Evolutionary conservation across 2,113 vertebrate species (phyloP).

Genomic region (Osmerus eperlanus): DNA sequence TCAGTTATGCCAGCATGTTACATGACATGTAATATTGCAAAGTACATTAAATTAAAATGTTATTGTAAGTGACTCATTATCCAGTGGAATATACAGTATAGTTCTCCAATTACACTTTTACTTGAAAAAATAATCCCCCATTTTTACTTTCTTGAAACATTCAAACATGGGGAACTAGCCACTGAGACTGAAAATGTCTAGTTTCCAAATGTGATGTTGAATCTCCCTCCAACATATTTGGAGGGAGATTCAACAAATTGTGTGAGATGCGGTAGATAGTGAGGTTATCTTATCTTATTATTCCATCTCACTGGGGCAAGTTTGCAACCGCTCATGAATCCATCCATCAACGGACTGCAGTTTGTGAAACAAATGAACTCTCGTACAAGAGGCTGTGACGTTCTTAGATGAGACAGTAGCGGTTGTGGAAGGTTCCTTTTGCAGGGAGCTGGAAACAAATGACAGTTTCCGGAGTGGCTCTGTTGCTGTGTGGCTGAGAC

Average conservation of each 20-base stretch:
- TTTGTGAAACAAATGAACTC: not conserved
- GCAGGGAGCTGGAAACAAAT: not conserved
- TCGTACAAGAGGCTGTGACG: not conserved
- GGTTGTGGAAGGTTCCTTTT: not conserved
- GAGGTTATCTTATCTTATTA: not conserved
- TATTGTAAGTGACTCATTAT: no score
- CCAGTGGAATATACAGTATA: no score
- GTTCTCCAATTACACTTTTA: no score
- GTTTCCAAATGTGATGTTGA: no score
- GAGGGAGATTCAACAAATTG: no score
- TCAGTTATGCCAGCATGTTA: not conserved
- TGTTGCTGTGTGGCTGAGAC: not conserved
- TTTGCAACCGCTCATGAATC: constrained; percentile 1
- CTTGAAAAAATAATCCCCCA: no score
- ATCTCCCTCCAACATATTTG: no score
- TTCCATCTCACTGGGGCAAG: not conserved
- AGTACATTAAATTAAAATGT: no score
- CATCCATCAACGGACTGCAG: constrained; percentile 6
- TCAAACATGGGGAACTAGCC: no score
- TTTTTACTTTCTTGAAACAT: no score
- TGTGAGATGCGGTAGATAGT: no score
- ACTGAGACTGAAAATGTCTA: no score
- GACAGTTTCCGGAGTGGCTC: not conserved
- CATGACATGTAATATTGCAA: not conserved
- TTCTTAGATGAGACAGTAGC: not conserved